phyloP scores from a whole-genome alignment of 2,797 vertebrate genomes.

The Buphagus erythrorhynchus region DNA sequence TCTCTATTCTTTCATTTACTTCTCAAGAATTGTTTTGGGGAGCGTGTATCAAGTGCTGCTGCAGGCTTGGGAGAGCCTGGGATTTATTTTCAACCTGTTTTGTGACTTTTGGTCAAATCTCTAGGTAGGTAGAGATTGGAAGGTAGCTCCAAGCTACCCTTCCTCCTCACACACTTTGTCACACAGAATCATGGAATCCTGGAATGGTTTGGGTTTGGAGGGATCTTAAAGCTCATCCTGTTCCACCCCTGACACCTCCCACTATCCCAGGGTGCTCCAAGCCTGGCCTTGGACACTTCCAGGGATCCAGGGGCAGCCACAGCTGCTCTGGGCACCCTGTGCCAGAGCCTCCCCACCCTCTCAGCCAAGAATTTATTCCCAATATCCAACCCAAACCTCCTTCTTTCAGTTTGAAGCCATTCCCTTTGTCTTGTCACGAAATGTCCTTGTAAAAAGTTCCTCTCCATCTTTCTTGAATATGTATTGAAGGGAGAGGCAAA shows the following conservation, averaged over 20 bases:
- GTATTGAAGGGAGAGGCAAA: neutral
- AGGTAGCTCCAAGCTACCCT: neutral
- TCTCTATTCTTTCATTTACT: neutral
- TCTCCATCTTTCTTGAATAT: accelerated
- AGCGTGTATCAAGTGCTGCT: neutral
- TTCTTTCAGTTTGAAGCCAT: neutral
- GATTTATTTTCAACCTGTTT: neutral
- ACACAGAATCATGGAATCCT: neutral
- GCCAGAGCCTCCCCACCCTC: neutral
- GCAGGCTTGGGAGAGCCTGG: neutral
- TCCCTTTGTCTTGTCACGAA: neutral
- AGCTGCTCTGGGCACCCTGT: neutral
- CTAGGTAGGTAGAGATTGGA: neutral
- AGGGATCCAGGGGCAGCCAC: neutral
- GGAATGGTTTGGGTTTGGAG: neutral
- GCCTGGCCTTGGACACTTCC: accelerated
- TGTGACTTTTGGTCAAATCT: neutral
- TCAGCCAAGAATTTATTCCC: neutral
- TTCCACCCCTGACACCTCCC: neutral
- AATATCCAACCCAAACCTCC: neutral
- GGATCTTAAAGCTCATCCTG: neutral
- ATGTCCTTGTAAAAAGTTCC: too few species aligned
- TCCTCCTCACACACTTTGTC: neutral
- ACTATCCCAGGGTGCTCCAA: accelerated
- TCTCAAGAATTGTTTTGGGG: neutral